phyloP scores from a whole-genome alignment of 2,888 invertebrate genomes.

The Diaperis boleti region DNA sequence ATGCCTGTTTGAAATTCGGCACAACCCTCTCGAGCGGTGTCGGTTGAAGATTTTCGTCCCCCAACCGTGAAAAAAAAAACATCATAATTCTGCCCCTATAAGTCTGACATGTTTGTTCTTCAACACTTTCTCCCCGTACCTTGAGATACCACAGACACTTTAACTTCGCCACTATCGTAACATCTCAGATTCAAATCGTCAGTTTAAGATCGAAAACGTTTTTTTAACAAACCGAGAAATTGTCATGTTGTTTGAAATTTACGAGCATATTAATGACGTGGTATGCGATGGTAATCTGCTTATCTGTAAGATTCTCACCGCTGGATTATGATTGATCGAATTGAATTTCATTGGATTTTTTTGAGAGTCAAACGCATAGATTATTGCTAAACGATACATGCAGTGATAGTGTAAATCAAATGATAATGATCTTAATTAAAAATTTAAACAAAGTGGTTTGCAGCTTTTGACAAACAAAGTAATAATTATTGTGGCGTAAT shows the following conservation, averaged over 20 bases:
- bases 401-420: slow-evolving; percentile 15
- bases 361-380: slow-evolving; percentile 2
- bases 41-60: too few species aligned
- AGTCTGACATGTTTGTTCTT: too few species aligned
- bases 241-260: slow-evolving; percentile 29
- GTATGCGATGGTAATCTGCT: slow-evolving; percentile 14
- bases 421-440: slow-evolving; percentile 17
- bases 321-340: slow-evolving; percentile 19
- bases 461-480: too few species aligned
- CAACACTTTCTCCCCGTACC: too few species aligned
- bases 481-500: too few species aligned
- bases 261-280: slow-evolving; percentile 22
- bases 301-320: slow-evolving; percentile 15
- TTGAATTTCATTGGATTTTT: slow-evolving; percentile 23
- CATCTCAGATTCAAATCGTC: slow-evolving; percentile 8
- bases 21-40: too few species aligned
- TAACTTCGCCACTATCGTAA: too few species aligned
- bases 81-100: too few species aligned
- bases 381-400: slow-evolving; percentile 30
- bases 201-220: slow-evolving; percentile 2
- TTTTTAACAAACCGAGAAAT: slow-evolving; percentile 21
- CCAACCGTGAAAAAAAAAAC: too few species aligned
- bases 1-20: too few species aligned
- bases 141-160: too few species aligned
- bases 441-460: neutral